Evolutionary conservation across 2,113 vertebrate genomes (phyloP).

Genomic region (Rallus limicola): DNA sequence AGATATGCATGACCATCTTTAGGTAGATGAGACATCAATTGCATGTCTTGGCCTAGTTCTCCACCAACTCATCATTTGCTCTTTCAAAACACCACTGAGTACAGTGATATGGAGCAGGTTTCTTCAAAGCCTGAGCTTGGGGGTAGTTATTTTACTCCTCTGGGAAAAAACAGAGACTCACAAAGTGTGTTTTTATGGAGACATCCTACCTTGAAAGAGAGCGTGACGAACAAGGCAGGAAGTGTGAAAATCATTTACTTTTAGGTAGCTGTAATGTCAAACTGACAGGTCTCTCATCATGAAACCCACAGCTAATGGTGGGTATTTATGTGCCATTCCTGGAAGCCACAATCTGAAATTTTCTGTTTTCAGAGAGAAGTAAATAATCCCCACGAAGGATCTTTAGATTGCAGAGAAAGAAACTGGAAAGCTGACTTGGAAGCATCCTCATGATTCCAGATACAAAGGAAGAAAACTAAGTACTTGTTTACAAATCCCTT

Average conservation of each 20-base stretch:
- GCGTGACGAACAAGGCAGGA: background rate
- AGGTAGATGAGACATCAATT: background rate
- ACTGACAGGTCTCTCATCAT: rapidly evolving
- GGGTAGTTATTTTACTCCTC: background rate
- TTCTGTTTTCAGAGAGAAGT: background rate
- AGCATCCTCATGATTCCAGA: background rate
- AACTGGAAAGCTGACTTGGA: background rate
- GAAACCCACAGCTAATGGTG: rapidly evolving
- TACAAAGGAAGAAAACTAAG: background rate
- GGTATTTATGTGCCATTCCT: background rate
- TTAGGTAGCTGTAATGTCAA: background rate
- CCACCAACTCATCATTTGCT: background rate
- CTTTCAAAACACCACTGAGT: background rate
- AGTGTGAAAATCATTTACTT: background rate
- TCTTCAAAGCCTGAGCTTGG: background rate
- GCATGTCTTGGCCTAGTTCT: background rate
- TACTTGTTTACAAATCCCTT: background rate
- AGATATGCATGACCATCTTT: rapidly evolving
- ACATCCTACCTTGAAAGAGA: background rate
- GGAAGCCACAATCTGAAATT: background rate
- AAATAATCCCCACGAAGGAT: background rate
- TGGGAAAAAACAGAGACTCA: background rate
- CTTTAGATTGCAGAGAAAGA: background rate
- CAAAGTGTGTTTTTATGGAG: background rate
- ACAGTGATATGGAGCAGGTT: background rate